Evolutionary conservation across 2,888 invertebrate species (phyloP), one percentile per base, ranked within the genome.

Genomic region (Spilarctia lutea): DNA sequence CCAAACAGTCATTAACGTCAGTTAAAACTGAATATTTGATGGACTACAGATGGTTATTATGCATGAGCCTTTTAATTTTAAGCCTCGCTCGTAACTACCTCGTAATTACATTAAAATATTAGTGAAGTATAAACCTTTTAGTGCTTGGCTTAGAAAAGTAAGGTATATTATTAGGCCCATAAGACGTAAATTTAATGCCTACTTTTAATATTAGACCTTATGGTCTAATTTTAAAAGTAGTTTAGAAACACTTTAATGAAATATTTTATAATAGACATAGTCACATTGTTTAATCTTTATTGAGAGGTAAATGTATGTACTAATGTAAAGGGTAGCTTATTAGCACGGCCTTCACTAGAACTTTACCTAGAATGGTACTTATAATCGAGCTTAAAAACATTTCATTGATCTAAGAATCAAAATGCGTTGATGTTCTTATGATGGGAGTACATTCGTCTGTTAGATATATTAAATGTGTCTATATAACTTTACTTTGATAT

Each of bases 11-110:
- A 77, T 81, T 82, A 86, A 82, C 79, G 80, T 81, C 82, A 82
- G 79, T 77, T 81, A 81, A 83, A 87, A 85, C 83, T 85, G 81
- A 86, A 85, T 84, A 77, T 83, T 84, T 86, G 80, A 86, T 85
- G 80, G 79, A 79, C 75, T 70, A 69, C 71, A 75, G 77, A 80
- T 83, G 76, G 78, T 78, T 76, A 79, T 74, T 74, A 71, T 56
- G 27, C 66, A 66, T 33, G 27, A 24, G 39, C 67, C 65, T 80
- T 82, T 78, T 45, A 77, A 68, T 79, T 78, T 45, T 67, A 72
- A 70, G 65, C 48, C 16, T 39, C n/a, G 71, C n/a, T 42, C 33
- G 71, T 74, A 60, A 69, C 60, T 70, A 48, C 67, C 39, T 65
- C 65, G 30, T 60, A 66, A 67, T 71, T 63, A 67, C 56, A 73